A percentile compares a stretch with the other conserved stretches of the same genome.
These are phyloP conservation scores for Apis laboriosa DNA, from an alignment of 1,140 invertebrate species.

Conservation along the genomic window DNA sequence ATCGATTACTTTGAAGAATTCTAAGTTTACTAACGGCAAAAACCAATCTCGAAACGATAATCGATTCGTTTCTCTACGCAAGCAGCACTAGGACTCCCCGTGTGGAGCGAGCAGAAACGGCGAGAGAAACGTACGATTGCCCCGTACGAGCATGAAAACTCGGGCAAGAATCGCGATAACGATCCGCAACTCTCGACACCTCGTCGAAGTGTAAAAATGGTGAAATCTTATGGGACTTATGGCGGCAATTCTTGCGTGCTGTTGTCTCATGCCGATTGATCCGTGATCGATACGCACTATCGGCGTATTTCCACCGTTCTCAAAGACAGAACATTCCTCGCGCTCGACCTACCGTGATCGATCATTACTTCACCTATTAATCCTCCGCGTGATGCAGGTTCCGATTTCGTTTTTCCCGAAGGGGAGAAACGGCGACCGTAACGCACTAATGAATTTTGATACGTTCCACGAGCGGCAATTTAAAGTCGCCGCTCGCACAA, in stretches of 20 bases:
- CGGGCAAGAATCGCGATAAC: constrained; percentile 35
- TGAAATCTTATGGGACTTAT: constrained; percentile 43
- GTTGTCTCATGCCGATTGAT: constrained; percentile 56
- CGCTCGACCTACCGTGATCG: constrained; percentile 63
- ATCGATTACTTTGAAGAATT: constrained; percentile 18
- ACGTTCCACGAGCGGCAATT: neutral
- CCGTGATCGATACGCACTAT: constrained; percentile 38
- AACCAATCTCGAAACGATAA: too few relatives aligned
- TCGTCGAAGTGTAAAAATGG: constrained; percentile 46
- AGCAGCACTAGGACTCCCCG: too few relatives aligned
- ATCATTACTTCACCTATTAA: constrained; percentile 69
- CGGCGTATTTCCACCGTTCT: constrained; percentile 45
- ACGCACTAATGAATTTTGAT: constrained; percentile 58
- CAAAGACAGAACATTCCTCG: constrained; percentile 60
- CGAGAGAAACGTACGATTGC: neutral
- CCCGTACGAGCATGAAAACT: constrained; percentile 8
- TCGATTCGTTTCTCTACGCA: too few relatives aligned
- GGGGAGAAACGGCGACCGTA: constrained; percentile 36
- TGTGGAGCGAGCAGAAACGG: neutral
- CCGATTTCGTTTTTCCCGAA: constrained; percentile 53
- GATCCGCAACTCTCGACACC: constrained; percentile 40
- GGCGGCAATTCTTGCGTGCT: constrained; percentile 16
- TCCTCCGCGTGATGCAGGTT: constrained; percentile 50
- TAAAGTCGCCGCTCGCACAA: neutral
- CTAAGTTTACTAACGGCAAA: too few relatives aligned